Base-by-base conservation (phyloP, 2,113 vertebrate genomes). In the Pterocles orientalis region DNA sequence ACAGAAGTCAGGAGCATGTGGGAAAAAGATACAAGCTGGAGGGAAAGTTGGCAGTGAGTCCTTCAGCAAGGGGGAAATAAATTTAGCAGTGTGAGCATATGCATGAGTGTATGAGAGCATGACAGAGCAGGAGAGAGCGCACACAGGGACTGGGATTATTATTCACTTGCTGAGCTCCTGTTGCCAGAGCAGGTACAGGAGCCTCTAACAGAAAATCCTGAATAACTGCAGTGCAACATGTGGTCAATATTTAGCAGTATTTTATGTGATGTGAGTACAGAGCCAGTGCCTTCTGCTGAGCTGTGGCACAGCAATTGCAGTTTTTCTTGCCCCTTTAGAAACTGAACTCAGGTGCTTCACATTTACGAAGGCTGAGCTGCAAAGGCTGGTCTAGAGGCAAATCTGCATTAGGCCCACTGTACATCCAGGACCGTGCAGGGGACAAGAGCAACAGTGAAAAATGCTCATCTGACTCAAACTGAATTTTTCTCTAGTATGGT, bases 151-250 rank as follows among this genome's bases (percentile, higher is more conserved):
- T 29, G 23, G 36, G 31, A 34, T 61, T 31, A 31, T 57, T 69
- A n/a, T 54, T 82, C 18, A 43, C 28, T 28, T 84, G 45, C 58
- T 47, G 65, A 82, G 33, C 19, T 62, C 18, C 26, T 58, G 14
- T 31, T 87, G 58, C 23, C 28, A 13, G 19, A 1, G 1, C 16
- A 47, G 34, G 23, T 34, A 57, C 33, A 36, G 53, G 36, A 89
- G 9, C 18, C 41, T 84, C 39, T 26, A 36, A 31, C 2, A 50
- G 70, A 84, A 90, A 90, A 68, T 47, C 39, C 48, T 78, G 1
- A 2, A 14, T 41, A 50, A 21, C 6, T 14, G 25, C 39, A 50
- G 47, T 0, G 3, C 19, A 90, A 16, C 8, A 13, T 1, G 2
- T 39, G 33, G 29, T 41, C 68, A 58, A 14, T 56, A 47, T 72